Base-by-base conservation (phyloP, 1,140 invertebrate genomes). In the Eupeodes corollae region DNA sequence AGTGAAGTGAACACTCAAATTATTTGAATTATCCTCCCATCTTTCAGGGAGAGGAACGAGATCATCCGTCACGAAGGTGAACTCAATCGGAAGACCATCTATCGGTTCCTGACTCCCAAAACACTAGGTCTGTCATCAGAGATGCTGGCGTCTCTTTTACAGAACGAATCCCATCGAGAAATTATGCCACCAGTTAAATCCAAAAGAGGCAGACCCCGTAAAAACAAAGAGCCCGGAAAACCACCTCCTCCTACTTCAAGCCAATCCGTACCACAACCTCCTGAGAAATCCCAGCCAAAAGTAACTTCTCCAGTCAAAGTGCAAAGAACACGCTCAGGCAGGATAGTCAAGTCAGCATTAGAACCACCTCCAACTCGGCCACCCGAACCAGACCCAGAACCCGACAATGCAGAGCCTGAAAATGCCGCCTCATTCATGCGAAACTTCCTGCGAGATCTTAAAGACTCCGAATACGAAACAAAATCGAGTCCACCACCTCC, bases 71-170 rank as follows among this genome's bases (percentile, higher is more conserved):
- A 59, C 1, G 46, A 60, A 39, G 47, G 52, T 0, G 14, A 50
- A 9, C 66, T 56, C 9, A 55, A 57, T 26, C 58, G 61, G 33
- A 61, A 62, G 52, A 66, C 59, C 14, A 56, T 66, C 15, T 66
- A 66, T 52, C 57, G 59, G 8, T 58, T 64, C 39, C 42, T 56
- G 40, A 54, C 58, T 46, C 60, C 35, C 63, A 16, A 33, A 54
- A 10, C 48, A 52, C 14, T 57, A 61, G 56, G 56, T 53, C n/a
- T 61, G 66, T 51, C 30, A 52, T 6, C 13, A 14, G 15, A 26
- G 21, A 26, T 26, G 21, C 21, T 26, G 21, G 21, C 21, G 10
- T 37, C 35, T n/a, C 13, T 16, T 5, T 5, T 16, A 3, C 3
- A 14, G 35, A 14, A 37, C 6, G 15, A 14, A 37, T 37, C 35